Base-by-base conservation (phyloP, 2,888 invertebrate species). In the Balanococcus diminutus region DNA sequence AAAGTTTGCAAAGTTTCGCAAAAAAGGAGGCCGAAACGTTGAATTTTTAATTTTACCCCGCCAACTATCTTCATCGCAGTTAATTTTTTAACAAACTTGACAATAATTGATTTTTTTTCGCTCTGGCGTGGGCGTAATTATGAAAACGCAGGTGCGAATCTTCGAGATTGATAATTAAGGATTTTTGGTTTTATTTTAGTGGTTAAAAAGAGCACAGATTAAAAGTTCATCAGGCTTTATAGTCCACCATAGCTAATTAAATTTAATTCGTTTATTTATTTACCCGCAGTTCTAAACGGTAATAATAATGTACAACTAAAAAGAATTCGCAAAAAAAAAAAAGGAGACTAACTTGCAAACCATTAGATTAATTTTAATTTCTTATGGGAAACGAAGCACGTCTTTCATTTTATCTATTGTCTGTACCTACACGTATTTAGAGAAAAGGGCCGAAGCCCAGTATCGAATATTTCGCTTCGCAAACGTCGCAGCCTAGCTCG, bases 301-400 rank as follows among this genome's bases (percentile, higher is more conserved):
- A n/a, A n/a, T n/a, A n/a, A 56, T 22, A 19, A 14, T 9, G 14
- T 42, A 42, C 8, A 56, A 8, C 9, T 0, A 4, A 22, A 8
- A 56, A 56, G 22, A 22, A 67, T 67, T 67, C 67, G n/a, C n/a
- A 25, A 67, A 67, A 67, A 67, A 28, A 28, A 28, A 16, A 3
- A 16, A 31, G 25, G 28, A 67, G 9, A 67, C 67, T 31, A 67
- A 67, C 14, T 67, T 28, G 67, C 67, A 28, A 25, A 28, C 25
- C 28, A 67, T 67, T 67, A 67, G 67, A 67, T 67, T 67, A 67
- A 67, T 67, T 67, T 67, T 67, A 67, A 67, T 67, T 67, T 67
- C 67, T 67, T 67, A 16, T 3, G n/a, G 11, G 46, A 56, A 67
- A 67, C 67, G 16, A 28, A 28, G 67, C 28, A 67, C 67, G 67